Conservation (phyloP, 1,140 invertebrate species). For the Sipha flava region DNA sequence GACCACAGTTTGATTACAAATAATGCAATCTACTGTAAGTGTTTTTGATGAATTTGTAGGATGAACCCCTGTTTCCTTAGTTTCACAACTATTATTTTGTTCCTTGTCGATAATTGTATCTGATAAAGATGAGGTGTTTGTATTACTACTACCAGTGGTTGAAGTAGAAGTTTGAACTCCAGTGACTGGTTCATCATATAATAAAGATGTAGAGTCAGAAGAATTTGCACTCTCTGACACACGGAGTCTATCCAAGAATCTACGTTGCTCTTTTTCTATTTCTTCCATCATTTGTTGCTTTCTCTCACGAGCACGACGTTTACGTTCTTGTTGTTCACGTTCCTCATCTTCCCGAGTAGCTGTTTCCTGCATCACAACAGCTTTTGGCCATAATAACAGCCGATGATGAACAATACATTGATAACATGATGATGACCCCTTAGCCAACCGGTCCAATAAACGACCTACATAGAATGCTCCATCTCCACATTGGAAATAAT, state of each 20-base stretch:
- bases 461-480: not conserved
- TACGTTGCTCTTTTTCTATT: not conserved
- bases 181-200: constrained; percentile 58
- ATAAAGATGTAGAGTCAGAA: not conserved
- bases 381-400: not conserved
- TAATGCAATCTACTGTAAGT: constrained; percentile 67
- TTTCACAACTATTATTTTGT: not conserved
- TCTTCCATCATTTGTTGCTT: not conserved
- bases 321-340: not conserved
- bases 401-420: not conserved
- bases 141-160: not conserved
- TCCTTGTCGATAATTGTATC: not conserved
- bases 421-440: not conserved
- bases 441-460: not conserved
- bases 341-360: not conserved
- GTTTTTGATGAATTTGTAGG: not conserved
- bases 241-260: not conserved
- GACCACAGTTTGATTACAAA: constrained; percentile 82
- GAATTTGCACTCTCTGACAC: not conserved
- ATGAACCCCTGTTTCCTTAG: not conserved
- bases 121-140: not conserved
- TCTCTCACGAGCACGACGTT: not conserved
- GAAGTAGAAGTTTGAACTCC: not conserved
- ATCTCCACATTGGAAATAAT: not conserved
- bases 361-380: not conserved